A percentile compares a stretch with the other conserved stretches of the same genome.
phyloP scores from a whole-genome alignment of 2,888 invertebrate genomes.

The Ellobium chinense region DNA sequence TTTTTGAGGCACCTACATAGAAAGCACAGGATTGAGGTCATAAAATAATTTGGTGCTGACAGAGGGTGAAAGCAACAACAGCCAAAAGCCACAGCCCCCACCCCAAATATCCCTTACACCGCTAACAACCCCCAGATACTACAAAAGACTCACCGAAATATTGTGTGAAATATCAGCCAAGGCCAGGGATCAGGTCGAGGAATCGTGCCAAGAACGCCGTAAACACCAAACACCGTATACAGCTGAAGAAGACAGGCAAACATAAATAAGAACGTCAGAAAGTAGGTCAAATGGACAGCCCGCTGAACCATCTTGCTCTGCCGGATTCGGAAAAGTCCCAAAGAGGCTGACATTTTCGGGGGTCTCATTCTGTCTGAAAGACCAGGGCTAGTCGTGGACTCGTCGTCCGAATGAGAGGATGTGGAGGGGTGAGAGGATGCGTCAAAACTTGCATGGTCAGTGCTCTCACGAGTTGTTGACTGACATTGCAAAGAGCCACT shows the following conservation, averaged over 20 bases:
- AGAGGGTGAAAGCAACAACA: neutral
- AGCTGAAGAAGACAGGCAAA: conserved; percentile 81
- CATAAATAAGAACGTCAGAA: conserved; percentile 81
- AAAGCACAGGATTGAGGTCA: too few species aligned
- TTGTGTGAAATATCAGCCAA: conserved; percentile 82
- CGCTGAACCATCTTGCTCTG: conserved; percentile 79
- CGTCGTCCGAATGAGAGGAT: conserved; percentile 1
- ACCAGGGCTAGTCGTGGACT: neutral
- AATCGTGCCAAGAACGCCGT: conserved; percentile 77
- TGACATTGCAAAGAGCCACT: neutral
- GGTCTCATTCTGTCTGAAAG: neutral
- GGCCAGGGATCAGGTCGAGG: conserved; percentile 80
- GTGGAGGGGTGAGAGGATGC: neutral
- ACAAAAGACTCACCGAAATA: conserved; percentile 58
- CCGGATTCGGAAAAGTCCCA: conserved; percentile 60
- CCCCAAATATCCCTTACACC: neutral
- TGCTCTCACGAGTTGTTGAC: neutral
- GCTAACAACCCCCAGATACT: neutral
- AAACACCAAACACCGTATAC: conserved; percentile 81
- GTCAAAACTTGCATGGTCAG: neutral
- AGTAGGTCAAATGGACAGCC: conserved; percentile 81
- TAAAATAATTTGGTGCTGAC: neutral
- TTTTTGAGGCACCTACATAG: too few species aligned
- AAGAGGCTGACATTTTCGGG: conserved; percentile 45
- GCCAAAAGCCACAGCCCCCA: neutral